These are phyloP conservation scores for Antechinus stuartii DNA, from an alignment of 2,113 vertebrate genomes.

Conservation along the genomic window DNA sequence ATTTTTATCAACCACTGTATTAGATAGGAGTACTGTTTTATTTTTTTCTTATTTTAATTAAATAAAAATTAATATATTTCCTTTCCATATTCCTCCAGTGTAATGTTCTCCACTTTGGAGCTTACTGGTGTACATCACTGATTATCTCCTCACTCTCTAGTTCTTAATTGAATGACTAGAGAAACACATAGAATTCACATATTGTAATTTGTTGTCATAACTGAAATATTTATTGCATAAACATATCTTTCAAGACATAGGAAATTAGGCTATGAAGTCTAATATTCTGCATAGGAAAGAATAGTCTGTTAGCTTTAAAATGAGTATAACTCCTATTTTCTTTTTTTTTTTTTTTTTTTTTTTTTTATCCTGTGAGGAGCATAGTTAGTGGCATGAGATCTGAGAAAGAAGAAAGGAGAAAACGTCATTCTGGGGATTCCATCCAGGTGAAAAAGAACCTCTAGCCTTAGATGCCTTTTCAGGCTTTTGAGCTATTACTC, in stretches of 20 bases:
- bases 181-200: not conserved
- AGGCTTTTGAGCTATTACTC: slow-evolving; percentile 31
- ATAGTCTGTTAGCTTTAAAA: not conserved
- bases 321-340: not conserved
- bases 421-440: slow-evolving; percentile 4
- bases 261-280: not conserved
- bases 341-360: not conserved
- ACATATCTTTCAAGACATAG: not conserved
- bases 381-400: not conserved
- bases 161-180: not conserved
- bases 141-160: not conserved
- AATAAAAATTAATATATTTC: not conserved
- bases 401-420: not conserved
- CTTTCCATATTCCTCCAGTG: not conserved
- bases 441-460: slow-evolving; percentile 21
- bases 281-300: not conserved
- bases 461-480: slow-evolving; percentile 5
- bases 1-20: not conserved
- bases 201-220: not conserved
- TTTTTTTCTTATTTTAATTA: not conserved
- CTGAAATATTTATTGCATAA: not conserved
- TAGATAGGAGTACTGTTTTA: not conserved
- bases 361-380: not conserved
- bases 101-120: not conserved
- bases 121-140: not conserved